These are phyloP conservation scores for Notechis scutatus DNA, from an alignment of 2,113 vertebrate species.

Conservation along the genomic window DNA sequence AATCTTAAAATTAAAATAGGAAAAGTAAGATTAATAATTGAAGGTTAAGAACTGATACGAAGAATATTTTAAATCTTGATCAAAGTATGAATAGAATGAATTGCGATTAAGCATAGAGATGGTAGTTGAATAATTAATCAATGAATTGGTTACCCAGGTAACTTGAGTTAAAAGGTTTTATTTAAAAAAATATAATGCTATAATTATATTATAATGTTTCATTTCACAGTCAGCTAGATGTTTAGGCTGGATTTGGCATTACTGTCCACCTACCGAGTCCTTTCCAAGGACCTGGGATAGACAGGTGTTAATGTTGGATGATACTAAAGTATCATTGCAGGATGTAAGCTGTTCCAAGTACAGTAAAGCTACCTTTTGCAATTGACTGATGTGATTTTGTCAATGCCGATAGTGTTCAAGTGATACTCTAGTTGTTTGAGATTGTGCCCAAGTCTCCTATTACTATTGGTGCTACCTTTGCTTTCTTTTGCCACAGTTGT, in stretches of 20 bases:
- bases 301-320: background rate
- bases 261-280: background rate
- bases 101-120: background rate
- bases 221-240: background rate
- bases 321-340: background rate
- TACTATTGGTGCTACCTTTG: background rate
- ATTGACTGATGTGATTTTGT: background rate
- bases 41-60: background rate
- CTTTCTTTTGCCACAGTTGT: background rate
- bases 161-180: background rate
- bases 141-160: background rate
- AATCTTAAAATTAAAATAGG: background rate
- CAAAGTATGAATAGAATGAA: background rate
- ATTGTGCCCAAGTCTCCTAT: background rate
- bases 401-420: background rate
- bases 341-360: background rate
- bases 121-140: background rate
- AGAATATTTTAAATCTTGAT: background rate
- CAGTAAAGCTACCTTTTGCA: background rate
- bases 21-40: background rate
- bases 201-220: background rate
- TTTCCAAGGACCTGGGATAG: background rate
- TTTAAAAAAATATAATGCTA: background rate
- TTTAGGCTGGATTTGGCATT: background rate
- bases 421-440: background rate